Conservation (phyloP, 2,113 vertebrate species). For the Eleginops maclovinus region DNA sequence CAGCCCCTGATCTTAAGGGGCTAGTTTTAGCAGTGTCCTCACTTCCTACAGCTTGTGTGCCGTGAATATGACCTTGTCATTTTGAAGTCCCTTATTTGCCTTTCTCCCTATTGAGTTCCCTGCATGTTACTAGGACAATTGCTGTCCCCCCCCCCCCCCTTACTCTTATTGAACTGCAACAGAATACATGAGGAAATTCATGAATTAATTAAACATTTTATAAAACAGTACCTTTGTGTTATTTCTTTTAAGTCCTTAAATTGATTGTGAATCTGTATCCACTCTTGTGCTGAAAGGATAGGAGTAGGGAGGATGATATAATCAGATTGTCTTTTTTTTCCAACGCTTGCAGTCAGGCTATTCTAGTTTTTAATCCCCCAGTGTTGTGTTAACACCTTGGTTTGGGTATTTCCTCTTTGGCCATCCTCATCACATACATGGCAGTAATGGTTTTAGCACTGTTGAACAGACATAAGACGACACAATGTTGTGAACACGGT, state of each 20-base stretch:
- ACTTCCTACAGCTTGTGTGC: slow-evolving; percentile 60
- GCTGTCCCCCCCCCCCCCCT: neutral
- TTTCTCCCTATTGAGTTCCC: slow-evolving; percentile 30
- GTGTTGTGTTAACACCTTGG: slow-evolving; percentile 24
- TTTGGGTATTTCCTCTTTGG: slow-evolving; percentile 10
- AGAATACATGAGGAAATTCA: slow-evolving; percentile 14
- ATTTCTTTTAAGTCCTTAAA: neutral
- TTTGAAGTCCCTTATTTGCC: slow-evolving; percentile 29
- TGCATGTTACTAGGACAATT: slow-evolving; percentile 1
- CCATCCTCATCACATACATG: neutral
- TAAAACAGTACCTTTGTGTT: neutral
- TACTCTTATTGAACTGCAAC: slow-evolving; percentile 5
- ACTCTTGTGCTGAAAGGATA: slow-evolving; percentile 9
- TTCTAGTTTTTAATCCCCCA: slow-evolving; percentile 27
- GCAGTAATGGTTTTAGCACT: neutral
- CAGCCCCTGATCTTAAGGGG: slow-evolving; percentile 69
- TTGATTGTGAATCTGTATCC: neutral
- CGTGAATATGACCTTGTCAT: slow-evolving; percentile 77
- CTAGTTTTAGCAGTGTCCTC: slow-evolving; percentile 70
- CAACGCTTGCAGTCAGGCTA: slow-evolving; percentile 29
- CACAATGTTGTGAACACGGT: neutral
- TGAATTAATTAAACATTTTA: neutral
- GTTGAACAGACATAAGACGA: neutral
- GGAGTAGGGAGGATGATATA: slow-evolving; percentile 22
- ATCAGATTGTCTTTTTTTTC: slow-evolving; percentile 34